These are phyloP conservation scores for Cryptoprocta ferox DNA, from an alignment of 2,797 vertebrate species.

Conservation along the genomic window DNA sequence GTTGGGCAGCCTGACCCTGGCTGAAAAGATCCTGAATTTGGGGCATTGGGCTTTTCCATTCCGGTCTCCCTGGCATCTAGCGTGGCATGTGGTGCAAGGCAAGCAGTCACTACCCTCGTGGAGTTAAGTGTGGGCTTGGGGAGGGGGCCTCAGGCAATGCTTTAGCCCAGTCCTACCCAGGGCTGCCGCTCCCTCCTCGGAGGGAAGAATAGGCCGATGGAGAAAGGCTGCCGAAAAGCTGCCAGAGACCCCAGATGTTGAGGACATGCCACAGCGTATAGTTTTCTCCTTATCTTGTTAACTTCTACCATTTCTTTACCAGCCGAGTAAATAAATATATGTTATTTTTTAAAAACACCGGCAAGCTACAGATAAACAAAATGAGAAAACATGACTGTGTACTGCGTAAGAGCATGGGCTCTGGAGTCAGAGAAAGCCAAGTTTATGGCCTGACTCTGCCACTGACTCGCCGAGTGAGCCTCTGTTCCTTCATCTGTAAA, in stretches of 20 bases:
- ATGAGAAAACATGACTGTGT: background rate
- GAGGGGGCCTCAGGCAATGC: background rate
- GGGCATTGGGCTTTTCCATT: background rate
- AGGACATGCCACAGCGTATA: background rate
- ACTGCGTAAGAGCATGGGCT: background rate
- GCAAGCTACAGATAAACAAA: constrained; percentile 15
- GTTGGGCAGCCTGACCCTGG: background rate
- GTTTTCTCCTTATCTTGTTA: background rate
- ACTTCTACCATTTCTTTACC: constrained; percentile 8
- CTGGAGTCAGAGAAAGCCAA: background rate
- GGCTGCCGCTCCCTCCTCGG: background rate
- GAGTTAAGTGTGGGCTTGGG: background rate
- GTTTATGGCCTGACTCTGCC: background rate
- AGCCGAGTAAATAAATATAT: background rate
- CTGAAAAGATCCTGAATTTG: background rate
- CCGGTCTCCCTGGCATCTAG: background rate
- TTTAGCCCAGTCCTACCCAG: background rate
- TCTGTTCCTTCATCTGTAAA: constrained; percentile 18
- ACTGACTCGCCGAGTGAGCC: background rate
- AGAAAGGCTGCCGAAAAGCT: background rate
- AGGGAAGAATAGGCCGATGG: background rate
- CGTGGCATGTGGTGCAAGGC: background rate
- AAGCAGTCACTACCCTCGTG: background rate
- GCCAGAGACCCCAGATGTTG: background rate
- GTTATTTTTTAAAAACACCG: constrained; percentile 11